A percentile compares a stretch with the other conserved stretches of the same genome.
Conservation (phyloP, 2,797 vertebrate species). For the Trichosurus vulpecula region DNA sequence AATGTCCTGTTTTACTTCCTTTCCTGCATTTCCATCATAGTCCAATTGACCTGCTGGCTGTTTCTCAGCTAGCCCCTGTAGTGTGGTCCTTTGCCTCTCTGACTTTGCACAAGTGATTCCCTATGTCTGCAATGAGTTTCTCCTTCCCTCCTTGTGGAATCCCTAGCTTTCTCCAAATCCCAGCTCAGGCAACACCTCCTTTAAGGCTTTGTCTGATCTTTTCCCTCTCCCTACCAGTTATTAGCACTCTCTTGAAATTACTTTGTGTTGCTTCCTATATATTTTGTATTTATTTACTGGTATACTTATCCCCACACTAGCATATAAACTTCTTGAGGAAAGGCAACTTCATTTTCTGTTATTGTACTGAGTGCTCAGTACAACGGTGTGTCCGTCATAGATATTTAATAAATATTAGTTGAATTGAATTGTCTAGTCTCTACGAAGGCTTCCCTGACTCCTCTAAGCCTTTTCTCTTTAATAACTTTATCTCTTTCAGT, state of each 20-base stretch:
- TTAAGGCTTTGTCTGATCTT: not conserved
- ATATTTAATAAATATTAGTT: not conserved
- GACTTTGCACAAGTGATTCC: not conserved
- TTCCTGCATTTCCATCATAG: not conserved
- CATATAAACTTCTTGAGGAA: not conserved
- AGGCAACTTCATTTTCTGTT: slow-evolving; percentile 11
- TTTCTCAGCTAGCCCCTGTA: not conserved
- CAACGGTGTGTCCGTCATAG: not conserved
- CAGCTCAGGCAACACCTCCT: not conserved
- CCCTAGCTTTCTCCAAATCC: not conserved
- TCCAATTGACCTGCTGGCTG: not conserved
- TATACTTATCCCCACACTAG: not conserved
- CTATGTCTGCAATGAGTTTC: not conserved
- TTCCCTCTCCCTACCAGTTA: not conserved
- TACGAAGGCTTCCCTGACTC: not conserved
- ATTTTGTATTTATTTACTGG: slow-evolving; percentile 20
- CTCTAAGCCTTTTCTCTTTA: not conserved
- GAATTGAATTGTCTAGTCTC: not conserved
- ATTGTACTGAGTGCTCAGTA: not conserved
- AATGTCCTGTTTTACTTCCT: not conserved
- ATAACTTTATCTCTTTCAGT: not conserved
- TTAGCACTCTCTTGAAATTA: not conserved
- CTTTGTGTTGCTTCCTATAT: slow-evolving; percentile 14
- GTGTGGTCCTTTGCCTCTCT: not conserved
- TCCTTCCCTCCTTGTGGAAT: not conserved